Conservation (phyloP, 2,888 invertebrate genomes). For the Asteroscopus sphinx region DNA sequence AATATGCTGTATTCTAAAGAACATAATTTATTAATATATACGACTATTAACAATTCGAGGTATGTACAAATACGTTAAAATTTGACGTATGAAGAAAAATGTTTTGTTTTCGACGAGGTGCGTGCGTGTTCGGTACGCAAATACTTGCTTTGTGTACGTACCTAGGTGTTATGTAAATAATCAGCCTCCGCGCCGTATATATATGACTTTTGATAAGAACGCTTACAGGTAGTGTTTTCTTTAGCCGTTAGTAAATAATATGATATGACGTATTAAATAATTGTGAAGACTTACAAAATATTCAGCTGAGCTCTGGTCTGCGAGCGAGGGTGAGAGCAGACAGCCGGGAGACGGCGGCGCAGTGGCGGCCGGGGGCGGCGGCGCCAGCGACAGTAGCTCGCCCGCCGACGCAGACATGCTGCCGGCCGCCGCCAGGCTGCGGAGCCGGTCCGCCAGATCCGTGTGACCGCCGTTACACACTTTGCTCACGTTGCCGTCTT, state of each 20-base stretch:
- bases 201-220: slow-evolving; percentile 53
- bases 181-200: slow-evolving; percentile 38
- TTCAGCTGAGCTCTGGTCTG: slow-evolving; percentile 82
- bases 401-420: slow-evolving; percentile 84
- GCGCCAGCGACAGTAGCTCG: slow-evolving; percentile 84
- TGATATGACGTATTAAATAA: slow-evolving; percentile 17
- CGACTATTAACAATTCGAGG: slow-evolving; percentile 20
- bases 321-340: slow-evolving; percentile 81
- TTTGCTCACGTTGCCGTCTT: slow-evolving; percentile 67
- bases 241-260: slow-evolving; percentile 27
- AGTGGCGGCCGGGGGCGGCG: slow-evolving; percentile 84
- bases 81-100: slow-evolving; percentile 38
- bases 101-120: slow-evolving; percentile 48
- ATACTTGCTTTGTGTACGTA: slow-evolving; percentile 45
- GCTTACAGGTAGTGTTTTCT: slow-evolving; percentile 31
- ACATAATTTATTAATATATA: slow-evolving; percentile 5
- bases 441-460: slow-evolving; percentile 83
- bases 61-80: slow-evolving; percentile 8
- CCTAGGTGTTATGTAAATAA: slow-evolving; percentile 56
- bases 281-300: slow-evolving; percentile 80
- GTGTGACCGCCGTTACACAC: slow-evolving; percentile 75
- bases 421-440: slow-evolving; percentile 83
- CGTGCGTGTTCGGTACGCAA: slow-evolving; percentile 54
- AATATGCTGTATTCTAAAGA: not conserved
- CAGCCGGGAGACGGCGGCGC: slow-evolving; percentile 87